Conservation (phyloP, 2,797 vertebrate genomes). For the Typhlichthys subterraneus region DNA sequence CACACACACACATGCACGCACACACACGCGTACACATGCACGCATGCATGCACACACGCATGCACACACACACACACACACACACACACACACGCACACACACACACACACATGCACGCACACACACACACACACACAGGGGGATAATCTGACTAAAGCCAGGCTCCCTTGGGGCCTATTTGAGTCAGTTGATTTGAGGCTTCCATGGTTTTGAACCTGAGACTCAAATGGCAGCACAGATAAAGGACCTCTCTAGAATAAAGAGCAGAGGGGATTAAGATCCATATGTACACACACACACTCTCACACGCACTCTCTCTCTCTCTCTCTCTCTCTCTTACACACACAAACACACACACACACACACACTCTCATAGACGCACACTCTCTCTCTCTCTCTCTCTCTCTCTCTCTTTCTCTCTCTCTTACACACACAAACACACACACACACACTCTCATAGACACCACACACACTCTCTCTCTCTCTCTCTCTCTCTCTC, state of each 20-base stretch:
- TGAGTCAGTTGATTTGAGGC: constrained; percentile 13
- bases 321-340: too few relatives aligned
- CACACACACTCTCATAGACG: too few relatives aligned
- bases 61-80: background rate
- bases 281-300: constrained; percentile 22
- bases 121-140: constrained; percentile 4
- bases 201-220: constrained; percentile 5
- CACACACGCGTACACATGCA: too few relatives aligned
- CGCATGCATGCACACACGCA: background rate
- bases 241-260: constrained; percentile 11
- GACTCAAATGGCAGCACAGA: constrained; percentile 2
- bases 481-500: too few relatives aligned
- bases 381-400: background rate
- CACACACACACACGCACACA: constrained; percentile 1
- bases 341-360: background rate
- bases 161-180: constrained; percentile 2
- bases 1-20: background rate
- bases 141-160: constrained; percentile 4
- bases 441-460: too few relatives aligned
- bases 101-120: constrained; percentile 2
- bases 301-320: background rate
- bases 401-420: constrained; percentile 17
- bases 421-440: too few relatives aligned
- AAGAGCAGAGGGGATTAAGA: constrained; percentile 21
- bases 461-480: too few relatives aligned